Evolutionary conservation across 2,113 vertebrate genomes (phyloP).

Genomic region (Pangasianodon hypophthalmus): DNA sequence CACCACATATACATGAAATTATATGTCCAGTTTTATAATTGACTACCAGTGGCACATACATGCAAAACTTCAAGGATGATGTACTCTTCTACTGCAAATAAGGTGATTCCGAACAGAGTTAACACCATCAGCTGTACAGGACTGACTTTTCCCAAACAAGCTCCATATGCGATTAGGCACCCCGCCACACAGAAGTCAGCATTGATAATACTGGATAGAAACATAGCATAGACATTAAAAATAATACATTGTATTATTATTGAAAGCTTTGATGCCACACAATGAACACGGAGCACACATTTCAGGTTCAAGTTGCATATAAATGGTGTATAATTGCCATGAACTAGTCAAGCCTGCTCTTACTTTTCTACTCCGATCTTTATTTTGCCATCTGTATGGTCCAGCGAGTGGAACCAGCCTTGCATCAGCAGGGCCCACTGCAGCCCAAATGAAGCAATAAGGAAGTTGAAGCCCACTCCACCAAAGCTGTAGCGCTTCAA

Average conservation of each 20-base stretch:
- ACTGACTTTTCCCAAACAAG: constrained; percentile 90
- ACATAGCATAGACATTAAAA: not conserved
- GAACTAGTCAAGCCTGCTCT: not conserved
- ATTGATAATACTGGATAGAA: constrained; percentile 84
- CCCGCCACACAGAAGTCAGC: constrained; percentile 94
- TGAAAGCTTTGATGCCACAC: not conserved
- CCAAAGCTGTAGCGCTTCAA: constrained; percentile 92
- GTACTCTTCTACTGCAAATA: constrained; percentile 90
- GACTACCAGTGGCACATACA: constrained; percentile 72
- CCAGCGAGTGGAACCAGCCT: constrained; percentile 87
- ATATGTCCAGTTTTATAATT: not conserved
- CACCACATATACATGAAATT: not conserved
- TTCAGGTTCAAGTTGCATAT: not conserved
- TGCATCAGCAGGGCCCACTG: constrained; percentile 98
- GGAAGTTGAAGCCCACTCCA: constrained; percentile 91
- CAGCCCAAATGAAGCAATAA: constrained; percentile 90
- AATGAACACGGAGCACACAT: not conserved
- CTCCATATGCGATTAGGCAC: constrained; percentile 91
- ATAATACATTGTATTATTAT: not conserved
- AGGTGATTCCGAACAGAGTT: constrained; percentile 89
- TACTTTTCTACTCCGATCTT: constrained; percentile 85
- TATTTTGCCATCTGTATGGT: constrained; percentile 73
- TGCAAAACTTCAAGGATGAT: constrained; percentile 86
- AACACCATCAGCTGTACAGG: constrained; percentile 89
- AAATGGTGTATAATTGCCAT: not conserved